Evolutionary conservation across 2,888 invertebrate genomes (phyloP).

Genomic region (Lepidochrysops patricia): DNA sequence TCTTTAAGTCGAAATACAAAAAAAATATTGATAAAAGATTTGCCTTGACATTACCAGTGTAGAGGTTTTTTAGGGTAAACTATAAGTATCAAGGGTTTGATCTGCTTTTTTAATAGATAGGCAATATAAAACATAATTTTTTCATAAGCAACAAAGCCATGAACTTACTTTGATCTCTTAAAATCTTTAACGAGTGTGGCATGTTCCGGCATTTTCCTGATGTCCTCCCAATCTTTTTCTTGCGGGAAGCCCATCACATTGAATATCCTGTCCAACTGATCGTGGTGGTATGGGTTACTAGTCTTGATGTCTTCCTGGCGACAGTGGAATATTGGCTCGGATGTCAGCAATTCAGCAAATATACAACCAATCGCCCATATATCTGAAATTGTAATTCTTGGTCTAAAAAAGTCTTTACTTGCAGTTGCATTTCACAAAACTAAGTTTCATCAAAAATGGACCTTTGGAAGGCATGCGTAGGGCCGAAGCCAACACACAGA

Average conservation of each 20-base stretch:
- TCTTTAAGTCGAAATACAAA: too few relatives aligned
- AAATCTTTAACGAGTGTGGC: conserved; percentile 96
- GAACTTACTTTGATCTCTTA: conserved; percentile 90
- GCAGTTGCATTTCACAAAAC: neutral
- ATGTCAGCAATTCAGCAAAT: conserved; percentile 98
- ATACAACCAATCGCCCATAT: conserved; percentile 99
- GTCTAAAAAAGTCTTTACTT: too few relatives aligned
- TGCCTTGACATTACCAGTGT: too few relatives aligned
- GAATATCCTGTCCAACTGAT: conserved; percentile 98
- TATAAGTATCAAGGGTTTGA: too few relatives aligned
- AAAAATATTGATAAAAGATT: too few relatives aligned
- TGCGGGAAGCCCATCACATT: conserved; percentile 99
- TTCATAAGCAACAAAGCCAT: too few relatives aligned
- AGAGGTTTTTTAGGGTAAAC: too few relatives aligned
- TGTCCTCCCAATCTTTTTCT: conserved; percentile 99
- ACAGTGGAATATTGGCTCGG: conserved; percentile 99
- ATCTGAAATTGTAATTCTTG: conserved; percentile 81
- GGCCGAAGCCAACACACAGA: too few relatives aligned
- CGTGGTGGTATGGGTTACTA: conserved; percentile 99
- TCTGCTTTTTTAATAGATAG: too few relatives aligned
- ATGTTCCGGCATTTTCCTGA: conserved; percentile 99
- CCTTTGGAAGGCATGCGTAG: too few relatives aligned
- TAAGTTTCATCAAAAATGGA: too few relatives aligned
- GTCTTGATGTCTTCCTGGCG: conserved; percentile 99
- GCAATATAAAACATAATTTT: too few relatives aligned